phyloP scores from a whole-genome alignment of 1,140 invertebrate genomes.

The Steinernema feltiae region DNA sequence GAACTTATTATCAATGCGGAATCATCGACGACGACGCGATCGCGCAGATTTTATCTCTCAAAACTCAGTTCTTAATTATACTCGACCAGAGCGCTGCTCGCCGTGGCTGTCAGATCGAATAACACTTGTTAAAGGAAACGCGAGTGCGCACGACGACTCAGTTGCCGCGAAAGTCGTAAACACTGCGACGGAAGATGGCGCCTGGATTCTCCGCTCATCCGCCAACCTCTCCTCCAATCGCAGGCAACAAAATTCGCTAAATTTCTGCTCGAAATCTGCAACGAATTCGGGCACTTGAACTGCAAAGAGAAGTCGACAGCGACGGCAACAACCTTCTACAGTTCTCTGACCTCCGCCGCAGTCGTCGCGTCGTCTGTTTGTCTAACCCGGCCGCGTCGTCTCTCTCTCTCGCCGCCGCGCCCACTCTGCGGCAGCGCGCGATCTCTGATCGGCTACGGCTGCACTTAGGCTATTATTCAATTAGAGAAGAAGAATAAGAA shows the following conservation, averaged over 20 bases:
- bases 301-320: not conserved
- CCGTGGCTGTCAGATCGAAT: slow-evolving; percentile 30
- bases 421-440: not conserved
- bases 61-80: slow-evolving; percentile 28
- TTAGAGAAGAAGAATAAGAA: slow-evolving; percentile 19
- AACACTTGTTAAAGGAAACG: slow-evolving; percentile 20
- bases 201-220: too few relatives aligned
- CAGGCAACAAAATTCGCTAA: too few relatives aligned
- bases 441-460: slow-evolving; percentile 14
- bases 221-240: too few relatives aligned
- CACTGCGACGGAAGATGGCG: too few relatives aligned
- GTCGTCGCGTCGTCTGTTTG: not conserved
- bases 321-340: not conserved
- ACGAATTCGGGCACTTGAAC: not conserved
- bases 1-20: not conserved
- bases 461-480: slow-evolving; percentile 12
- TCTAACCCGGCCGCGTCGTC: not conserved
- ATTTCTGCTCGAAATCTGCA: not conserved
- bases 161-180: not conserved
- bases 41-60: slow-evolving; percentile 20
- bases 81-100: not conserved
- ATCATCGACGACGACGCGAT: not conserved
- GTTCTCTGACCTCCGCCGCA: slow-evolving; percentile 10
- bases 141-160: not conserved
- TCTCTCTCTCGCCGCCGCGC: not conserved